phyloP scores from a whole-genome alignment of 2,797 vertebrate species.

The Staurois parvus region DNA sequence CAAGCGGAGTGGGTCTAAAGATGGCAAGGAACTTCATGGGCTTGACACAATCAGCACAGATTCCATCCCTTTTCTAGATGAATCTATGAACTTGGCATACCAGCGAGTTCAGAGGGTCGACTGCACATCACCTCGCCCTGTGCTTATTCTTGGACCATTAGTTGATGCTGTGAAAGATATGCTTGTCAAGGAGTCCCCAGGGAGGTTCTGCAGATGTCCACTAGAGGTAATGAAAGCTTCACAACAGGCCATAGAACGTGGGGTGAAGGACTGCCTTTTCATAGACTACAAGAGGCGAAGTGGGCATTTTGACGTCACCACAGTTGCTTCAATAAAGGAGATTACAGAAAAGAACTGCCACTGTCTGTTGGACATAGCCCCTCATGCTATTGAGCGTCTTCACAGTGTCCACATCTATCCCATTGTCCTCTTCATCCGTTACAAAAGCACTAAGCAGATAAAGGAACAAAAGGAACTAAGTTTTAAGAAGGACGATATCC shows the following conservation, averaged over 20 bases:
- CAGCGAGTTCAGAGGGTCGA: constrained; percentile 95
- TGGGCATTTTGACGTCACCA: constrained; percentile 96
- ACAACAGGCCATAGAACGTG: constrained; percentile 95
- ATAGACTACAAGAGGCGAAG: constrained; percentile 95
- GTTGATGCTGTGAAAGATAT: constrained; percentile 93
- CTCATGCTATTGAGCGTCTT: constrained; percentile 95
- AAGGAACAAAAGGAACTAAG: constrained; percentile 96
- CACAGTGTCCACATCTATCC: constrained; percentile 97
- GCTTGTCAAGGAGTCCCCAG: constrained; percentile 89
- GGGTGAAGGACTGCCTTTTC: constrained; percentile 96
- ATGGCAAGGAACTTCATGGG: too few species aligned
- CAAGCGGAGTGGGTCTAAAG: too few species aligned
- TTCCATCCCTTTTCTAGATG: too few species aligned
- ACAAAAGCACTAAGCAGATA: constrained; percentile 98
- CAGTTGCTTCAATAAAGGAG: constrained; percentile 95
- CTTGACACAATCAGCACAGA: too few species aligned
- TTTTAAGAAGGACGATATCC: constrained; percentile 97
- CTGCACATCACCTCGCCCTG: constrained; percentile 85
- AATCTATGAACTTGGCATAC: constrained; percentile 88
- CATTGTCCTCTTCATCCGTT: constrained; percentile 95
- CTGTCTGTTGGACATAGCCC: constrained; percentile 94
- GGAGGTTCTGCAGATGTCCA: constrained; percentile 92
- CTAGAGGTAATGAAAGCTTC: constrained; percentile 98
- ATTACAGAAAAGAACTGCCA: constrained; percentile 97
- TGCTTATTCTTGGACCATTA: constrained; percentile 91